A percentile compares a stretch with the other conserved stretches of the same genome.
These are phyloP conservation scores for Cyprinodon tularosa DNA, from an alignment of 2,113 vertebrate genomes.

Conservation along the genomic window DNA sequence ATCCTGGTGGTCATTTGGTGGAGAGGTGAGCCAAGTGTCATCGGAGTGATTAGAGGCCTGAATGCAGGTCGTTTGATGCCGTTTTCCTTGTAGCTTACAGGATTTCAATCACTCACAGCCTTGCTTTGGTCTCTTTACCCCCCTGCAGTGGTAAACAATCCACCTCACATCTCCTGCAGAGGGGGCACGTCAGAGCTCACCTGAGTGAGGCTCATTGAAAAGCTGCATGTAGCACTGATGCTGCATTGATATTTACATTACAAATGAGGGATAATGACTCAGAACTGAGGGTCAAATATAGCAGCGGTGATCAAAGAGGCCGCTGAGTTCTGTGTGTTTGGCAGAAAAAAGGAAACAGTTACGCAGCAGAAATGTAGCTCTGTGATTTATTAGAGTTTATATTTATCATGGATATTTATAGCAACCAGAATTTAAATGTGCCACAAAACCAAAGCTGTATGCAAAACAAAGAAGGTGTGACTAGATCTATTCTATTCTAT, in stretches of 20 bases:
- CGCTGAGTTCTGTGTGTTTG: not conserved
- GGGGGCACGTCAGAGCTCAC: not conserved
- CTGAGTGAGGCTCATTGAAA: not conserved
- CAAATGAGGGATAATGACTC: constrained; percentile 26
- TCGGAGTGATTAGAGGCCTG: constrained; percentile 23
- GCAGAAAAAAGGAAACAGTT: not conserved
- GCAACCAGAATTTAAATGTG: not conserved
- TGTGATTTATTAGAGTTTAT: constrained; percentile 5
- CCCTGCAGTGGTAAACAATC: not conserved
- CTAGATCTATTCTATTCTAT: not conserved
- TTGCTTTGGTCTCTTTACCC: not conserved
- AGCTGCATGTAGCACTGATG: constrained; percentile 5
- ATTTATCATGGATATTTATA: constrained; percentile 16
- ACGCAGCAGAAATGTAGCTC: not conserved
- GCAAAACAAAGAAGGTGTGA: not conserved
- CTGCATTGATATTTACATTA: constrained; percentile 23
- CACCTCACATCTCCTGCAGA: constrained; percentile 1
- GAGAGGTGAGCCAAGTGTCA: constrained; percentile 29
- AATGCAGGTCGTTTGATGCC: constrained; percentile 14
- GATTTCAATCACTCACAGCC: constrained; percentile 11
- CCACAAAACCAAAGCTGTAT: not conserved
- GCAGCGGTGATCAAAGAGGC: not conserved
- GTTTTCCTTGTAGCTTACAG: not conserved
- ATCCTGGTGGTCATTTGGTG: constrained; percentile 20
- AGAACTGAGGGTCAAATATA: constrained; percentile 1